Conservation (phyloP, 2,888 invertebrate species). For the Netelia melanura region DNA sequence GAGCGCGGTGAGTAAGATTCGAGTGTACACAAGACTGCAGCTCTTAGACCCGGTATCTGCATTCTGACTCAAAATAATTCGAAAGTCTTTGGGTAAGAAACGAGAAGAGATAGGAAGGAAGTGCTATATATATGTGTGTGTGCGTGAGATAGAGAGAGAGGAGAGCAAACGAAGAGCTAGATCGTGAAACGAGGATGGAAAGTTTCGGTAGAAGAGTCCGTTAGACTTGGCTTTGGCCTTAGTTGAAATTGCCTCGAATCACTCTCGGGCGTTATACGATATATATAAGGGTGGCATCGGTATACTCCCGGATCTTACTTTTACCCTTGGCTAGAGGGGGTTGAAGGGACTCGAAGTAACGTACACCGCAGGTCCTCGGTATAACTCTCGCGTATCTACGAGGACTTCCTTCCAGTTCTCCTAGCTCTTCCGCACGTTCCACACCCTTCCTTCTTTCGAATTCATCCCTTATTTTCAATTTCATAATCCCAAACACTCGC, state of each 20-base stretch:
- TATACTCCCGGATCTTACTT: slow-evolving; percentile 40
- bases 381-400: slow-evolving; percentile 32
- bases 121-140: background rate
- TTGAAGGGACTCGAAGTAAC: slow-evolving; percentile 8
- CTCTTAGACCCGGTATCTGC: slow-evolving; percentile 59
- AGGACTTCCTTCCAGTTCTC: no score
- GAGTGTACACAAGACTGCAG: slow-evolving; percentile 48
- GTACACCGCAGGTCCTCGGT: slow-evolving; percentile 8
- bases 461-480: background rate
- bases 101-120: slow-evolving; percentile 9
- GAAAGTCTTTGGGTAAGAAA: slow-evolving; percentile 59
- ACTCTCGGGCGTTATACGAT: slow-evolving; percentile 41
- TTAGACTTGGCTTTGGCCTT: slow-evolving; percentile 59
- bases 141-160: slow-evolving; percentile 16
- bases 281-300: slow-evolving; percentile 3
- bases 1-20: slow-evolving; percentile 5
- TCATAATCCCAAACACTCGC: background rate
- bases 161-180: slow-evolving; percentile 38
- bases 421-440: no score
- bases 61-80: slow-evolving; percentile 66
- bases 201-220: slow-evolving; percentile 55
- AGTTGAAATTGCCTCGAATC: slow-evolving; percentile 65
- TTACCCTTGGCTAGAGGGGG: slow-evolving; percentile 1
- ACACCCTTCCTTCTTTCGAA: background rate
- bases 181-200: slow-evolving; percentile 37